Evolutionary conservation across 2,888 invertebrate species (phyloP).

Genomic region (Tetropium fuscum): DNA sequence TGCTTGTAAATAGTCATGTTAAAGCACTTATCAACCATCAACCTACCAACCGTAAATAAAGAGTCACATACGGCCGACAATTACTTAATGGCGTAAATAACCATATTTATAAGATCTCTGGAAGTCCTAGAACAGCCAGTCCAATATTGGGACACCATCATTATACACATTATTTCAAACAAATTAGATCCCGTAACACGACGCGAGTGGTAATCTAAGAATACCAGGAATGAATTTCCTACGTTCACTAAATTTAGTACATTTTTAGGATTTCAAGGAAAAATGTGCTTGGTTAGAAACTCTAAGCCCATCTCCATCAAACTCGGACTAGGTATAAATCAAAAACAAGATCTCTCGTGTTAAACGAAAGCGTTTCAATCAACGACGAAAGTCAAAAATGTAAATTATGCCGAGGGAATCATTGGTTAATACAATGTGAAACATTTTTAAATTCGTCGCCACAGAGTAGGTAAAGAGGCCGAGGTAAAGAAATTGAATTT

Average conservation of each 20-base stretch:
- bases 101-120: slow-evolving; percentile 14
- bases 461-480: neutral
- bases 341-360: neutral
- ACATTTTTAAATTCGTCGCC: neutral
- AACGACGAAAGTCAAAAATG: neutral
- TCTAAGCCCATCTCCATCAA: neutral
- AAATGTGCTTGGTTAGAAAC: slow-evolving; percentile 5
- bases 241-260: neutral
- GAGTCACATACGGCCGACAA: slow-evolving; percentile 5
- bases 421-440: neutral
- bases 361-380: no score
- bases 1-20: slow-evolving; percentile 9
- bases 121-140: slow-evolving; percentile 11
- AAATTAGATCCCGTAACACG: slow-evolving; percentile 17
- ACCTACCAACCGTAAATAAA: slow-evolving; percentile 7
- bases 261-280: neutral
- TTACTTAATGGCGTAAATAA: slow-evolving; percentile 5
- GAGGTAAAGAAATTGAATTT: neutral
- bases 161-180: slow-evolving; percentile 3
- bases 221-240: neutral
- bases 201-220: slow-evolving; percentile 13
- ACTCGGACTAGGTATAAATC: neutral
- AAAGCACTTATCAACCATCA: slow-evolving; percentile 23
- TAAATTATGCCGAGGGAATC: neutral
- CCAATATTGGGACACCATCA: slow-evolving; percentile 5